Evolutionary conservation across 2,113 vertebrate species (phyloP), one percentile per base, ranked within the genome.

Genomic region (Grallaria varia): DNA sequence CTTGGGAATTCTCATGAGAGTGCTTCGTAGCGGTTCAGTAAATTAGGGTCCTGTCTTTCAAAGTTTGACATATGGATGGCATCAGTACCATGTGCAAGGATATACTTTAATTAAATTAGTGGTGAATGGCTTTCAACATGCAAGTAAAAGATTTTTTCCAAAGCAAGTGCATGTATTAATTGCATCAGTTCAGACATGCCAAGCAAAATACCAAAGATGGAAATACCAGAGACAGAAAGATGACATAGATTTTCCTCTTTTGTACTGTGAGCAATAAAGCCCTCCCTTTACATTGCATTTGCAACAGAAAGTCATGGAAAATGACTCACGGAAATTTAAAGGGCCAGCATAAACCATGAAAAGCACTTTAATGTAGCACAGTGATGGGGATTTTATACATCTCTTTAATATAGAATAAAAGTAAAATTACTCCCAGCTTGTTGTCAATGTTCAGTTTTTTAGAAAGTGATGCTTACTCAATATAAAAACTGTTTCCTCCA

Each of bases 401-500:
- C 30, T 50, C 64, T 90, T 73, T 71, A 88, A 77, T 12, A 47
- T 14, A 66, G 24, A 77, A 5, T 71, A 37, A 56, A 92, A 91
- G 23, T 52, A 85, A 35, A 45, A 80, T 50, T 72, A 90, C 74
- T 86, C 64, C 39, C 56, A 93, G 52, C 19, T 72, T 69, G 18
- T 60, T 84, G 53, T 50, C 25, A 84, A 52, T 2, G 8, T 30
- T 85, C 52, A 28, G n/a, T 40, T 35, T 84, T 77, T 86, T 40
- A 68, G 14, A 89, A 89, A 89, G 66, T 0, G 28, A 89, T 87
- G 98, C 99, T 96, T 98, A 99, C 99, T 99, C 97, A 77, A 98
- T 98, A 94, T 98, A 97, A 97, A 99, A 99, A 72, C 98, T 98
- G 91, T 98, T 98, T 96, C 97, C 96, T 97, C 99, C 98, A 96